These are phyloP conservation scores for Sternotherus odoratus DNA, from an alignment of 2,797 vertebrate genomes.

Conservation along the genomic window DNA sequence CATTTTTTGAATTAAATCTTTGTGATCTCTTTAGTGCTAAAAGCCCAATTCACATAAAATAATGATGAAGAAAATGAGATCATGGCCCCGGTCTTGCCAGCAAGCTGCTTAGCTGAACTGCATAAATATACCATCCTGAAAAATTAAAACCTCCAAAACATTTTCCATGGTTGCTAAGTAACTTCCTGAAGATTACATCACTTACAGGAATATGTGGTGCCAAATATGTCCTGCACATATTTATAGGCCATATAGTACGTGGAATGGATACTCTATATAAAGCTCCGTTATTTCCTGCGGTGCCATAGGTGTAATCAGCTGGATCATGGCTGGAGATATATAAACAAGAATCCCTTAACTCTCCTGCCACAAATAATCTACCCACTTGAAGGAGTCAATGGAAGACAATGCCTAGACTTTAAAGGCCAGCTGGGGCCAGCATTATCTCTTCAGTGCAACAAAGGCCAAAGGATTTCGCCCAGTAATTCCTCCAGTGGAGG, in stretches of 20 bases:
- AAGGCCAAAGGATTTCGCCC: not conserved
- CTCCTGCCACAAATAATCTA: accelerated
- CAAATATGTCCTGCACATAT: constrained; percentile 63
- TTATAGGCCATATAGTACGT: constrained; percentile 35
- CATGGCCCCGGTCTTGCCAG: constrained; percentile 74
- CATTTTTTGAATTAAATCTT: constrained; percentile 81
- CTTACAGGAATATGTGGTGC: constrained; percentile 63
- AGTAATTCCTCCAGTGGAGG: accelerated
- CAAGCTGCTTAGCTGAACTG: constrained; percentile 73
- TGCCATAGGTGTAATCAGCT: not conserved
- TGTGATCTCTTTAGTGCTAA: constrained; percentile 78
- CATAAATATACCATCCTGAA: constrained; percentile 67
- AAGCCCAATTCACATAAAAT: constrained; percentile 80
- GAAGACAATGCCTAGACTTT: not conserved
- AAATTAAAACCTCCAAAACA: constrained; percentile 76
- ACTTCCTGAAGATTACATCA: constrained; percentile 79
- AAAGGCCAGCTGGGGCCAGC: not conserved
- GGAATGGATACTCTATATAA: not conserved
- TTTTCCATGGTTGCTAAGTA: constrained; percentile 82
- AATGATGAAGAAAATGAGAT: constrained; percentile 83
- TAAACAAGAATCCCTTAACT: not conserved
- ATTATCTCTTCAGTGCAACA: not conserved
- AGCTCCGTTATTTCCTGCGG: not conserved
- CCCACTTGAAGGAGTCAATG: not conserved
- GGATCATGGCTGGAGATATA: not conserved